These are phyloP conservation scores for Odocoileus hemionus DNA, from an alignment of 2,113 vertebrate genomes.

Conservation along the genomic window DNA sequence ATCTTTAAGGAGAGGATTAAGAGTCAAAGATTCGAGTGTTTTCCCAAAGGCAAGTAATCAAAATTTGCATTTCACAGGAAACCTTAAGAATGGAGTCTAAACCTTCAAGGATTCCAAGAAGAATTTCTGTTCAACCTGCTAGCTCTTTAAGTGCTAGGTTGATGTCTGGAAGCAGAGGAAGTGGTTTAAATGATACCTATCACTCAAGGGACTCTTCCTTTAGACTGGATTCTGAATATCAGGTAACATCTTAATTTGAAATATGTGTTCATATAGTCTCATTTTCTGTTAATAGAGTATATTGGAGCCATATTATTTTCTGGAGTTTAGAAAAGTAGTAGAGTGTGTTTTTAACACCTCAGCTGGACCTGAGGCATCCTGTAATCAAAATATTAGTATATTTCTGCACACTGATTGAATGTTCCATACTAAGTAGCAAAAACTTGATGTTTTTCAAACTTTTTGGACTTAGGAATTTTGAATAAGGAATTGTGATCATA, in stretches of 20 bases:
- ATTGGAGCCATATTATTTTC: background rate
- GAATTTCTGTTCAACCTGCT: slow-evolving; percentile 85
- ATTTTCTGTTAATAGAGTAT: background rate
- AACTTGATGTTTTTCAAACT: background rate
- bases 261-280: background rate
- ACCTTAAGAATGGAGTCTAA: slow-evolving; percentile 92
- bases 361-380: background rate
- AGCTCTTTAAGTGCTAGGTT: slow-evolving; percentile 80
- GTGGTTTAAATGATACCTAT: slow-evolving; percentile 82
- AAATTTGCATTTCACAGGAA: slow-evolving; percentile 72
- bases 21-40: background rate
- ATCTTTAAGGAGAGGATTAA: slow-evolving; percentile 25
- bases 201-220: slow-evolving; percentile 84
- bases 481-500: background rate
- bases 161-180: slow-evolving; percentile 80
- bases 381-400: background rate
- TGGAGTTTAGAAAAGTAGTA: background rate
- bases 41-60: slow-evolving; percentile 54
- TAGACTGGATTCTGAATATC: slow-evolving; percentile 88
- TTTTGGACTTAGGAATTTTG: background rate
- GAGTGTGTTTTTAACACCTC: background rate
- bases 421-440: background rate
- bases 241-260: slow-evolving; percentile 82
- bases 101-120: slow-evolving; percentile 90
- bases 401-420: background rate